Evolutionary conservation across 2,888 invertebrate species (phyloP).

Genomic region (Drosophila austrosaltans): DNA sequence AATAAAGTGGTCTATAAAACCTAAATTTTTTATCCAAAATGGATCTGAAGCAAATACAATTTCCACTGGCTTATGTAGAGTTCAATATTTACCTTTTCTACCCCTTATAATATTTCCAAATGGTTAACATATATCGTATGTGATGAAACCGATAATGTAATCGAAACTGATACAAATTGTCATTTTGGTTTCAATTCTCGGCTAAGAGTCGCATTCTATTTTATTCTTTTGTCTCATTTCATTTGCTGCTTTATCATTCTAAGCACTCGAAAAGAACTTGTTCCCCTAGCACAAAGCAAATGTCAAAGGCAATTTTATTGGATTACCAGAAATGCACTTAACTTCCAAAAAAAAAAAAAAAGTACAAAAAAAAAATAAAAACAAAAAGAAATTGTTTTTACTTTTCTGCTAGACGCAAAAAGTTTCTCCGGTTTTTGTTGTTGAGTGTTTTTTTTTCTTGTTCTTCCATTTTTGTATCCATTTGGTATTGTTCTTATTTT

Average conservation of each 20-base stretch:
- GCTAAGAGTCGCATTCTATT: slow-evolving; percentile 1
- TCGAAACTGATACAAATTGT: slow-evolving; percentile 1
- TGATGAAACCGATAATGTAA: background rate
- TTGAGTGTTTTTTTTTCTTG: background rate
- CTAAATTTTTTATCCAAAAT: no score
- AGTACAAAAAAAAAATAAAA: slow-evolving; percentile 17
- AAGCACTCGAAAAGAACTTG: slow-evolving; percentile 15
- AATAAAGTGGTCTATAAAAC: no score
- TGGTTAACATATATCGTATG: background rate
- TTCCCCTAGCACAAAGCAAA: slow-evolving; percentile 10
- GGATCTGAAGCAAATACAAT: no score
- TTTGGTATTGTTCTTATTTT: background rate
- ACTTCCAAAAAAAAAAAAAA: slow-evolving; percentile 31
- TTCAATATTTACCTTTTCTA: no score
- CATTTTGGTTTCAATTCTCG: background rate
- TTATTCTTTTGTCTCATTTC: slow-evolving; percentile 15
- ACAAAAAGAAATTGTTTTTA: slow-evolving; percentile 23
- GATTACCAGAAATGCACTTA: slow-evolving; percentile 37
- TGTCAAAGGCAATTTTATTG: slow-evolving; percentile 30
- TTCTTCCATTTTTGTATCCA: background rate
- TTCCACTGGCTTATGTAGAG: no score
- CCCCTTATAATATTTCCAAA: no score
- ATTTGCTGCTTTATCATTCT: slow-evolving; percentile 14
- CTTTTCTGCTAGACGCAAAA: slow-evolving; percentile 7
- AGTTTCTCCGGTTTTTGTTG: slow-evolving; percentile 6